Percentiles rank a stretch among this genome's conserved stretches.
These are phyloP conservation scores for Danio albolineatus DNA, from an alignment of 2,797 vertebrate species.

Conservation along the genomic window DNA sequence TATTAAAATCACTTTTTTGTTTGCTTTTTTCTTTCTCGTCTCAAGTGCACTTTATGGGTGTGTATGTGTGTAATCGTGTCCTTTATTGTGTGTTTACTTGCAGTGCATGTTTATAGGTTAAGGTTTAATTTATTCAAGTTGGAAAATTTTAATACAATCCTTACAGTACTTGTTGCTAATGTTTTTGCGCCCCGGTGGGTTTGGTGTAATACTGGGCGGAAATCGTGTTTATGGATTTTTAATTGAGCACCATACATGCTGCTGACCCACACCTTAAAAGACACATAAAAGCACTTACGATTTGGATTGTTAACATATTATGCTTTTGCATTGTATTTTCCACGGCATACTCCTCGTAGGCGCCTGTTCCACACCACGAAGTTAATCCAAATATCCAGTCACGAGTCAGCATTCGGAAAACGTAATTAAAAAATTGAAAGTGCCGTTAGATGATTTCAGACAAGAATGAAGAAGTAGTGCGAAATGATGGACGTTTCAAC, in stretches of 20 bases:
- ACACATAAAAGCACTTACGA: neutral
- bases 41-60: slow-evolving; percentile 18
- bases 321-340: slow-evolving; percentile 22
- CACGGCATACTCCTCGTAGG: slow-evolving; percentile 22
- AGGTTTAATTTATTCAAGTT: neutral
- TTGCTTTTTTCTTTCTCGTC: neutral
- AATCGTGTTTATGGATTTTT: slow-evolving; percentile 38
- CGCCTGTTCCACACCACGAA: slow-evolving; percentile 53
- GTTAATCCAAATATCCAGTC: slow-evolving; percentile 53
- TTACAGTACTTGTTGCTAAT: slow-evolving; percentile 55
- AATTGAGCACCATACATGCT: slow-evolving; percentile 18
- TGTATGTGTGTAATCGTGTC: neutral
- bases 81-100: slow-evolving; percentile 14
- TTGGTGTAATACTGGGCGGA: slow-evolving; percentile 7
- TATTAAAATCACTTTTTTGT: neutral
- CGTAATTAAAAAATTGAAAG: neutral
- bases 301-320: slow-evolving; percentile 11
- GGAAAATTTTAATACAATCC: slow-evolving; percentile 5
- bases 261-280: slow-evolving; percentile 24
- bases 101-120: neutral
- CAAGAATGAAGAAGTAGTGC: neutral
- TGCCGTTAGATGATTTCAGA: neutral
- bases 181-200: slow-evolving; percentile 15
- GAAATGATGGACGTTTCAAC: slow-evolving; percentile 8
- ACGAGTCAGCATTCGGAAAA: slow-evolving; percentile 53